Evolutionary conservation across 1,140 invertebrate species (phyloP).

Genomic region (Sipha flava): DNA sequence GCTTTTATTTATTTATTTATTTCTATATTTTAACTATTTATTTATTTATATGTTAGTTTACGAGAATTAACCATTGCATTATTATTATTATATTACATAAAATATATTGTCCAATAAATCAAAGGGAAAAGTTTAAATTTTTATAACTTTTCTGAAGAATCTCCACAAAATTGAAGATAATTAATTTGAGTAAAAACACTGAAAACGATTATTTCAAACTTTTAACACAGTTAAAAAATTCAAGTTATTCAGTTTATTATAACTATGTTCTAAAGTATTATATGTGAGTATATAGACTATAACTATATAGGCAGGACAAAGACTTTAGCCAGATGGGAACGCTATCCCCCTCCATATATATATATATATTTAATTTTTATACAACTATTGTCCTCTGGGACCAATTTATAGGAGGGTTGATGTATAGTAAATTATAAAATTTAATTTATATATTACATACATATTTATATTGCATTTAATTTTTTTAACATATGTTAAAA

Average conservation of each 20-base stretch:
- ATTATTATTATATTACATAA: too few relatives aligned
- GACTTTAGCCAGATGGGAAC: constrained; percentile 19
- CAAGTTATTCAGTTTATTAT: neutral
- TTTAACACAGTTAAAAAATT: neutral
- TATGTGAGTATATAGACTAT: neutral
- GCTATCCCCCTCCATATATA: neutral
- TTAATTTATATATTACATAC: neutral
- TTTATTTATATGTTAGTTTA: too few relatives aligned
- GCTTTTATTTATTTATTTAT: too few relatives aligned
- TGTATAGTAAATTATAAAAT: neutral
- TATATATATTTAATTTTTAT: neutral
- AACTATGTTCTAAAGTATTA: neutral
- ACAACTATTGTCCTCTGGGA: neutral
- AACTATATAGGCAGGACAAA: neutral
- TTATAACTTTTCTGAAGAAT: too few relatives aligned
- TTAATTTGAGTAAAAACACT: too few relatives aligned
- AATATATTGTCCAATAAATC: too few relatives aligned
- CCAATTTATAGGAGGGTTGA: neutral
- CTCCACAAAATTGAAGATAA: neutral
- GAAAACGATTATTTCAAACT: too few relatives aligned
- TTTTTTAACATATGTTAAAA: too few relatives aligned
- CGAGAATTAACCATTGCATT: too few relatives aligned
- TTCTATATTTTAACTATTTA: too few relatives aligned
- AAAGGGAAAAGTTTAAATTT: too few relatives aligned
- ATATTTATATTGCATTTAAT: too few relatives aligned